Conservation (phyloP, 1,140 invertebrate genomes). For the Bombus sylvicola region DNA sequence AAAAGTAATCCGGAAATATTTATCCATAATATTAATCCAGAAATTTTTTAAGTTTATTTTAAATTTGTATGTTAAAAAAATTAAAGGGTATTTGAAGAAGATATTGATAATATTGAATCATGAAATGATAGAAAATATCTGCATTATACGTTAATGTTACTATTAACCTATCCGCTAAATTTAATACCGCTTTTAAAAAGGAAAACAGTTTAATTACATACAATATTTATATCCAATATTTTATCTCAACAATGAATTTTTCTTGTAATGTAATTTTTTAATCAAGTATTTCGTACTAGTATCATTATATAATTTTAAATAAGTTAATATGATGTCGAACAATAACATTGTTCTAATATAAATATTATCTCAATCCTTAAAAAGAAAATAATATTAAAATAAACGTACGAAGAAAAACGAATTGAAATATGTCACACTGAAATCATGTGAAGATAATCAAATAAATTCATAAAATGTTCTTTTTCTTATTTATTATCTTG, state of each 20-base stretch:
- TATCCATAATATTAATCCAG: too few species aligned
- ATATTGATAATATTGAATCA: not conserved
- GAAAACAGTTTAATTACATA: not conserved
- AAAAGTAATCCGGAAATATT: not conserved
- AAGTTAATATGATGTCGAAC: not conserved
- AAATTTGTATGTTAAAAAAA: not conserved
- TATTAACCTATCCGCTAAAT: not conserved
- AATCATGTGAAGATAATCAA: constrained; percentile 9
- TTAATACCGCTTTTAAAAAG: not conserved
- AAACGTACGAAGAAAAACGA: constrained; percentile 15
- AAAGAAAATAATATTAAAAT: not conserved
- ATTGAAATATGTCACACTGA: constrained; percentile 33
- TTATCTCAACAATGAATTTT: not conserved
- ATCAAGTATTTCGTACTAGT: not conserved
- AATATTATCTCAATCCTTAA: not conserved
- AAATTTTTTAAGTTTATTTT: not conserved
- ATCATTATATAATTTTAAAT: not conserved
- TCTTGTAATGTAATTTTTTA: not conserved
- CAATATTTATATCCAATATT: not conserved
- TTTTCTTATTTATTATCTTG: constrained; percentile 56
- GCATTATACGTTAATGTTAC: too few species aligned
- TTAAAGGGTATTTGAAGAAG: not conserved
- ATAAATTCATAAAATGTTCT: constrained; percentile 10
- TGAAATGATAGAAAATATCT: not conserved
- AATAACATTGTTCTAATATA: not conserved